Conservation (phyloP, 2,113 vertebrate species). For the Chloroceryle aenea region DNA sequence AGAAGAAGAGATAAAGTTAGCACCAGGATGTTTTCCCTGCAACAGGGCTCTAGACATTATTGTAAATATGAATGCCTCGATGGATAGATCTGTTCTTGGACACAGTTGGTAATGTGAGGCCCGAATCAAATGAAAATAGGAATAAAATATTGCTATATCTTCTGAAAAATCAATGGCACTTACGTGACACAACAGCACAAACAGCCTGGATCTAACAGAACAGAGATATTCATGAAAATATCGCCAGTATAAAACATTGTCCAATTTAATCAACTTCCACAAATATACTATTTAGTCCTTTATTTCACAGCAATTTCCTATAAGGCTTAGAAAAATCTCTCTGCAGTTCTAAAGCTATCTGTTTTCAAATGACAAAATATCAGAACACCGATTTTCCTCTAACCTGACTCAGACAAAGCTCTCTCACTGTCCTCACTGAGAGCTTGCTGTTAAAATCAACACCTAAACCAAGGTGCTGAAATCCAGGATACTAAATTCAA, state of each 20-base stretch:
- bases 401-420: background rate
- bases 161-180: background rate
- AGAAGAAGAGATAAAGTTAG: background rate
- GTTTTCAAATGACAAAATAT: background rate
- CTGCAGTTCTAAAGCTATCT: background rate
- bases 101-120: background rate
- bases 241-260: background rate
- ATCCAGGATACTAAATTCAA: background rate
- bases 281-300: background rate
- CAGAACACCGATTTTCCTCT: background rate
- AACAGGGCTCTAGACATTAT: background rate
- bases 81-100: background rate
- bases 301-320: background rate
- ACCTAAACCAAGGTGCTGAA: background rate
- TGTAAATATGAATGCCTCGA: background rate
- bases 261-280: background rate
- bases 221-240: background rate
- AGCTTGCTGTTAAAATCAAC: background rate
- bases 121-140: constrained; percentile 5
- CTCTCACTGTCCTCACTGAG: background rate
- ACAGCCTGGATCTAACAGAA: background rate
- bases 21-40: background rate
- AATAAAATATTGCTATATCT: background rate
- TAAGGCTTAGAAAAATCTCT: background rate
- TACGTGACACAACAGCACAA: background rate